These are phyloP conservation scores for Habroteleia sp. DNA, from an alignment of 2,888 invertebrate species.

Conservation along the genomic window DNA sequence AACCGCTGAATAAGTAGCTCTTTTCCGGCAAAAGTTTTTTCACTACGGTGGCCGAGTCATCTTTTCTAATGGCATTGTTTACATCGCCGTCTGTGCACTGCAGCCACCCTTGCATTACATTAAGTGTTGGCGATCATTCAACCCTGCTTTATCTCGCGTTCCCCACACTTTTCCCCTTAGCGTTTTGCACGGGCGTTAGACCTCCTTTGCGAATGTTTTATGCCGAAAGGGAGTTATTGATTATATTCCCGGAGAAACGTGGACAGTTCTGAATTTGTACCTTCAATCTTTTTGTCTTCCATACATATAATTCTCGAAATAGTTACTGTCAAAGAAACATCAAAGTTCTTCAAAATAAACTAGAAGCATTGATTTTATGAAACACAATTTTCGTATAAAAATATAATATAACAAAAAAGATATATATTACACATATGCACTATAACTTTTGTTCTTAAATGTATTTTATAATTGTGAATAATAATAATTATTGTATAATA, in stretches of 20 bases:
- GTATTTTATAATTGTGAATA: too few relatives aligned
- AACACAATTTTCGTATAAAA: too few relatives aligned
- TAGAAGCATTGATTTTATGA: too few relatives aligned
- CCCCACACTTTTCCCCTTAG: conserved; percentile 50
- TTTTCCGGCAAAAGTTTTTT: too few relatives aligned
- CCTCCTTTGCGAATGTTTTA: conserved; percentile 69
- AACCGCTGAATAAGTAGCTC: too few relatives aligned
- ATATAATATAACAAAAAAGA: too few relatives aligned
- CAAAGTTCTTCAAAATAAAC: too few relatives aligned
- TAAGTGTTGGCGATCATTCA: conserved; percentile 62
- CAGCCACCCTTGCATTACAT: conserved; percentile 64
- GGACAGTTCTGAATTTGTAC: conserved; percentile 57
- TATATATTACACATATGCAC: too few relatives aligned
- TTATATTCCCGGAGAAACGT: conserved; percentile 78
- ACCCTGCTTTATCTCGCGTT: conserved; percentile 49
- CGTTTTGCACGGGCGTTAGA: conserved; percentile 43
- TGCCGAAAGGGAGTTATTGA: conserved; percentile 77
- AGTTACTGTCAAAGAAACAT: too few relatives aligned
- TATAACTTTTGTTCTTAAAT: too few relatives aligned
- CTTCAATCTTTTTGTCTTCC: conserved; percentile 25
- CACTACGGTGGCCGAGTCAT: conserved; percentile 36
- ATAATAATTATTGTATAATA: too few relatives aligned
- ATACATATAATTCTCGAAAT: too few relatives aligned
- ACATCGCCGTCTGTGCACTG: conserved; percentile 65
- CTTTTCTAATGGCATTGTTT: conserved; percentile 72